Evolutionary conservation across 2,888 invertebrate species (phyloP).

Genomic region (Amiota communis): DNA sequence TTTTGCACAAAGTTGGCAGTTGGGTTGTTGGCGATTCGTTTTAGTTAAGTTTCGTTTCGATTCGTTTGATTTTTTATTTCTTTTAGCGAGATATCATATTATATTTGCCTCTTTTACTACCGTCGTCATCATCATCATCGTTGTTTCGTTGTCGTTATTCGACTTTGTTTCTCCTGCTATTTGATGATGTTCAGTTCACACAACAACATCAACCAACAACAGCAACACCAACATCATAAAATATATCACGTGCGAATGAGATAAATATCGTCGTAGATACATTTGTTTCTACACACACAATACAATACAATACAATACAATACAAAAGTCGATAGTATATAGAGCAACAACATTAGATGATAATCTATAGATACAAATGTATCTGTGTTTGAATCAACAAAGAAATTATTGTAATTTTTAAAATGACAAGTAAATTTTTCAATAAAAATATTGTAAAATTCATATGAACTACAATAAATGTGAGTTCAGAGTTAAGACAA

Average conservation of each 20-base stretch:
- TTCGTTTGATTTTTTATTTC: background rate
- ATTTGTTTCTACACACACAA: too few species aligned
- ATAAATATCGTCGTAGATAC: background rate
- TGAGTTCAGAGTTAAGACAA: too few species aligned
- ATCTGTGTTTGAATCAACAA: background rate
- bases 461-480: too few species aligned
- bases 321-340: background rate
- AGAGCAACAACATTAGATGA: background rate
- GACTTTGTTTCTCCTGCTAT: background rate
- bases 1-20: too few species aligned
- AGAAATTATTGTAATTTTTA: background rate
- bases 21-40: background rate
- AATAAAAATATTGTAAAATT: too few species aligned
- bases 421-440: background rate
- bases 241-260: slow-evolving; percentile 24
- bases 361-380: background rate
- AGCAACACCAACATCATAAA: background rate
- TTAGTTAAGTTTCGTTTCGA: background rate
- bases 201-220: too few species aligned
- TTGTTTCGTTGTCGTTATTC: slow-evolving; percentile 2
- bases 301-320: too few species aligned
- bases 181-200: background rate
- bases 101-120: background rate
- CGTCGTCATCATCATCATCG: too few species aligned
- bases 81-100: background rate